Evolutionary conservation across 1,140 invertebrate genomes (phyloP).

Genomic region (Helicoverpa zea): DNA sequence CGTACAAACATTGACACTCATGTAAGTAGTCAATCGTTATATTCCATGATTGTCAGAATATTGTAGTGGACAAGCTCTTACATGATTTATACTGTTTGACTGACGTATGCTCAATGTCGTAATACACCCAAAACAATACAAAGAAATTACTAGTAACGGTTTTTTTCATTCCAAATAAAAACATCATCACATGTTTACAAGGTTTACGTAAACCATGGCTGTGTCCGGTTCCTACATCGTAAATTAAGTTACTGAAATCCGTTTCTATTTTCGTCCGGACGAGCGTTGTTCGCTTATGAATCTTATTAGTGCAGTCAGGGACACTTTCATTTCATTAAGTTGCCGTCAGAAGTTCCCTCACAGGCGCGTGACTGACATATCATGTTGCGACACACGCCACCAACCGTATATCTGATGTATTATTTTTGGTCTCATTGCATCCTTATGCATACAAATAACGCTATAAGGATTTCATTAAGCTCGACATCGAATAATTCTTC

Average conservation of each 20-base stretch:
- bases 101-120: neutral
- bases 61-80: neutral
- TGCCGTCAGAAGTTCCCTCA: neutral
- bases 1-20: neutral
- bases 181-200: neutral
- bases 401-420: neutral
- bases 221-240: conserved; percentile 30
- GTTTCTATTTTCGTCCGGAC: conserved; percentile 40
- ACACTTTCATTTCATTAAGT: conserved; percentile 33
- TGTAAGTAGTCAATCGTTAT: neutral
- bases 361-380: conserved; percentile 19
- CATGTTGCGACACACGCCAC: neutral
- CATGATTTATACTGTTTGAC: neutral
- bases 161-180: neutral
- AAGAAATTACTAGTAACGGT: neutral
- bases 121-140: no score
- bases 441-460: neutral
- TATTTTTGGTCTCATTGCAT: neutral
- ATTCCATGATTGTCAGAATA: conserved; percentile 3
- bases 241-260: conserved; percentile 42
- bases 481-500: neutral
- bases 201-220: neutral
- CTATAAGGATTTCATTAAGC: neutral
- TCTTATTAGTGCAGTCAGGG: conserved; percentile 42
- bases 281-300: conserved; percentile 36